These are phyloP conservation scores for Plumapathes pennacea DNA, from an alignment of 92 coral and sea anemone genomes.

Conservation along the genomic window DNA sequence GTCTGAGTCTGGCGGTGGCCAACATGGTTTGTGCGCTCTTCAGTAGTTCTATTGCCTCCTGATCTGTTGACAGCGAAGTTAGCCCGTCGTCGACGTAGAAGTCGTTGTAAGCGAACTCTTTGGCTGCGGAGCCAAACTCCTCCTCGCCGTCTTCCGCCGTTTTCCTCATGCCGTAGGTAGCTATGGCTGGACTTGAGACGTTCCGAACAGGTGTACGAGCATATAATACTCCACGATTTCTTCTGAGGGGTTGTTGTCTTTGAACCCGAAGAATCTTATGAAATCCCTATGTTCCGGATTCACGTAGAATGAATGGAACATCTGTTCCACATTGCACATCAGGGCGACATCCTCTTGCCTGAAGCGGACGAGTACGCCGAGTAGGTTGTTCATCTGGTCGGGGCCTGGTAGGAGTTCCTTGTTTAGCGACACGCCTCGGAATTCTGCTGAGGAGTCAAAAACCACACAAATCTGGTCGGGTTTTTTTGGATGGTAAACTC, in stretches of 20 bases:
- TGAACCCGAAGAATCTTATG: conserved; percentile 27
- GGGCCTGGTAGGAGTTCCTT: background rate
- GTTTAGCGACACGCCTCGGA: background rate
- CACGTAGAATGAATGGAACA: conserved; percentile 9
- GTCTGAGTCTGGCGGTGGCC: conserved; percentile 24
- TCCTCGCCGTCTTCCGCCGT: conserved; percentile 20
- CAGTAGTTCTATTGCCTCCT: conserved; percentile 32
- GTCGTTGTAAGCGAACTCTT: background rate
- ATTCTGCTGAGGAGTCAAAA: background rate
- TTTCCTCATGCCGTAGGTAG: conserved; percentile 27
- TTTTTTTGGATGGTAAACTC: background rate
- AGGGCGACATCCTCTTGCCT: conserved; percentile 3
- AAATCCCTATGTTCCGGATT: conserved; percentile 9
- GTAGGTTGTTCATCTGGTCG: conserved; percentile 1
- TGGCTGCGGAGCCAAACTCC: no score
- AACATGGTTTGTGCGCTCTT: conserved; percentile 27
- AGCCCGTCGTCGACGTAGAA: conserved; percentile 22
- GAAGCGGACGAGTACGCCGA: conserved; percentile 5
- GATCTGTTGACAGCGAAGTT: conserved; percentile 4
- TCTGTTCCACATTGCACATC: conserved; percentile 7
- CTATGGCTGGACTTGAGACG: conserved; percentile 24
- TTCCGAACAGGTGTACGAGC: conserved; percentile 28
- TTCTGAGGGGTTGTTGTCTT: conserved; percentile 14
- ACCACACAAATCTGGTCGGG: background rate
- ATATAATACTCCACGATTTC: conserved; percentile 27